These are phyloP conservation scores for Agriopis leucophaearia DNA, from an alignment of 2,888 invertebrate genomes.

Conservation along the genomic window DNA sequence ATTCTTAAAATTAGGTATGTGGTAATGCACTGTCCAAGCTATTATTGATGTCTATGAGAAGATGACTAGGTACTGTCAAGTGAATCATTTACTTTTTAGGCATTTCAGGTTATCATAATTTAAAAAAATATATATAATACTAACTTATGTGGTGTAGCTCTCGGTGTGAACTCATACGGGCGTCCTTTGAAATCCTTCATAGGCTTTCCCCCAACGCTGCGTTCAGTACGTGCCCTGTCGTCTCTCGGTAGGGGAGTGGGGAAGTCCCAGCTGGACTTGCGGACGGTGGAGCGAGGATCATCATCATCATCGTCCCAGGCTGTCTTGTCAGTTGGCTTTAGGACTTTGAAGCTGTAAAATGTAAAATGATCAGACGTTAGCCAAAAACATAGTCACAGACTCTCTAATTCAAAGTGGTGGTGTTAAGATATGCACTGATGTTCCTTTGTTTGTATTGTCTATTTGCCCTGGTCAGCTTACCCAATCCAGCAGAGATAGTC, in stretches of 20 bases:
- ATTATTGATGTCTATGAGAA: no score
- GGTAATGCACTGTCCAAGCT: no score
- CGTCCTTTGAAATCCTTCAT: slow-evolving; percentile 74
- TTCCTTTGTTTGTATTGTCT: no score
- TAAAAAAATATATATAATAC: slow-evolving; percentile 39
- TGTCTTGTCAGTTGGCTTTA: slow-evolving; percentile 88
- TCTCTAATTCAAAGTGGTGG: not conserved
- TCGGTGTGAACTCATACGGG: slow-evolving; percentile 89
- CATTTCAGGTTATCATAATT: no score
- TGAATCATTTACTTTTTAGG: no score
- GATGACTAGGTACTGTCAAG: no score
- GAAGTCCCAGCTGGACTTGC: slow-evolving; percentile 96
- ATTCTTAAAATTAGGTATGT: no score
- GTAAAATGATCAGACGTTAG: not conserved
- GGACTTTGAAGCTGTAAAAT: slow-evolving; percentile 70
- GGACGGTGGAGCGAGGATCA: slow-evolving; percentile 86
- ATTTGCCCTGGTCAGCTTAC: no score
- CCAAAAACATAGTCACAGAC: not conserved
- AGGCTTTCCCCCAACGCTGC: slow-evolving; percentile 52
- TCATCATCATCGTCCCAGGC: slow-evolving; percentile 94
- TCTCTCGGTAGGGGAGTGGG: slow-evolving; percentile 91
- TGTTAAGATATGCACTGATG: no score
- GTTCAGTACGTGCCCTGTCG: slow-evolving; percentile 69
- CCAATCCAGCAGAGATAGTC: no score
- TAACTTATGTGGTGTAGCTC: slow-evolving; percentile 95